Evolutionary conservation across 2,113 vertebrate species (phyloP).

Genomic region (Percopsis transmontana): DNA sequence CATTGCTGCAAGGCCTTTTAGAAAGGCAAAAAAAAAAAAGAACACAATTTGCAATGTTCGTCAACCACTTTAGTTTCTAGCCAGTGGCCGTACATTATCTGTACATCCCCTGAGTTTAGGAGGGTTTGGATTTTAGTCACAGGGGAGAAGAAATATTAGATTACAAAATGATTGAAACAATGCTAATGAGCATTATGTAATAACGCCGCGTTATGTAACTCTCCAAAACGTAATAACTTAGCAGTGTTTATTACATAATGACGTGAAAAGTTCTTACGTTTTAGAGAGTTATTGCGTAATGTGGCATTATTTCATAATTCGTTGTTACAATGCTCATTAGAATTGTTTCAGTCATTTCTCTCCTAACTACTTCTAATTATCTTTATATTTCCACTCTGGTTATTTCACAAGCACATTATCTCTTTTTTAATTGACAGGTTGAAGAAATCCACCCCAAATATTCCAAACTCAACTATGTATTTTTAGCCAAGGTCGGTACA

Average conservation of each 20-base stretch:
- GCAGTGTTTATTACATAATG: too few species aligned
- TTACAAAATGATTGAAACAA: too few species aligned
- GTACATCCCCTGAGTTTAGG: slow-evolving; percentile 1
- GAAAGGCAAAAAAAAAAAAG: slow-evolving; percentile 40
- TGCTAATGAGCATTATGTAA: too few species aligned
- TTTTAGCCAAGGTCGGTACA: slow-evolving; percentile 89
- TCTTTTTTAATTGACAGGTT: slow-evolving; percentile 74
- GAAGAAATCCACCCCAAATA: slow-evolving; percentile 90
- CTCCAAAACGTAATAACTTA: too few species aligned
- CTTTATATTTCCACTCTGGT: too few species aligned
- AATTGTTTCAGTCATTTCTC: too few species aligned
- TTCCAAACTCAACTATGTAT: slow-evolving; percentile 91
- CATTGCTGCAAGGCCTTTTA: slow-evolving; percentile 45
- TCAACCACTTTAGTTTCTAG: slow-evolving; percentile 12
- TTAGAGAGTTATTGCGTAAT: too few species aligned
- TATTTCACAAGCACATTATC: too few species aligned
- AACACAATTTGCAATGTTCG: slow-evolving; percentile 39
- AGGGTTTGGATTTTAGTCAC: background rate
- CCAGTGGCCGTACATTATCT: background rate
- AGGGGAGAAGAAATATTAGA: background rate
- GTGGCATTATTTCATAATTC: too few species aligned
- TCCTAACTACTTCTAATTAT: background rate
- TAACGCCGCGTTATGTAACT: too few species aligned
- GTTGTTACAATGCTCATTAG: too few species aligned
- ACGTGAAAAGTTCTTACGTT: too few species aligned